Percentiles rank a stretch among this genome's conserved stretches.
phyloP scores from a whole-genome alignment of 2,113 vertebrate genomes.

The Callipepla californica region DNA sequence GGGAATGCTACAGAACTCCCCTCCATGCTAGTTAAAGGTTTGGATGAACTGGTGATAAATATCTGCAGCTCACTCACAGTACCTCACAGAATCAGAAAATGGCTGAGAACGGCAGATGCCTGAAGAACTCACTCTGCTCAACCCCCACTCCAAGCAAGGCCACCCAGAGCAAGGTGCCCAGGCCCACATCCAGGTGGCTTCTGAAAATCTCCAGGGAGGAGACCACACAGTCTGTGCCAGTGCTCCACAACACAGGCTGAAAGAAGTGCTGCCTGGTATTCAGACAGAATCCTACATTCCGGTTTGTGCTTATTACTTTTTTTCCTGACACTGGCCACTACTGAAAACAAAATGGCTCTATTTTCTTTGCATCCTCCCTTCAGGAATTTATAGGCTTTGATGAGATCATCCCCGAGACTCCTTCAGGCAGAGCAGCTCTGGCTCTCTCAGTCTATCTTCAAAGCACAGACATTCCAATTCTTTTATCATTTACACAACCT shows the following conservation, averaged over 20 bases:
- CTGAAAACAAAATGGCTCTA: neutral
- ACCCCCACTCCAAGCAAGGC: neutral
- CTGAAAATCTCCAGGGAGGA: neutral
- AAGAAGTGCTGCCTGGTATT: neutral
- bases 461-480: neutral
- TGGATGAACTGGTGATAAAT: rapidly evolving
- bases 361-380: neutral
- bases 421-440: neutral
- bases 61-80: neutral
- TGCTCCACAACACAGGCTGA: neutral
- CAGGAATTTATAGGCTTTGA: rapidly evolving
- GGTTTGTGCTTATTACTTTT: neutral
- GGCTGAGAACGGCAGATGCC: neutral
- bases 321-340: rapidly evolving
- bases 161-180: neutral
- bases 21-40: neutral
- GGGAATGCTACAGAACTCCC: neutral
- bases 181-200: rapidly evolving
- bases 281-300: neutral
- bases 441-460: neutral
- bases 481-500: neutral
- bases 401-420: neutral
- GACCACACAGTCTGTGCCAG: neutral
- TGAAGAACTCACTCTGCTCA: neutral
- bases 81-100: neutral